Evolutionary conservation across 2,797 vertebrate species (phyloP).

Genomic region (Centroberyx gerrardi): DNA sequence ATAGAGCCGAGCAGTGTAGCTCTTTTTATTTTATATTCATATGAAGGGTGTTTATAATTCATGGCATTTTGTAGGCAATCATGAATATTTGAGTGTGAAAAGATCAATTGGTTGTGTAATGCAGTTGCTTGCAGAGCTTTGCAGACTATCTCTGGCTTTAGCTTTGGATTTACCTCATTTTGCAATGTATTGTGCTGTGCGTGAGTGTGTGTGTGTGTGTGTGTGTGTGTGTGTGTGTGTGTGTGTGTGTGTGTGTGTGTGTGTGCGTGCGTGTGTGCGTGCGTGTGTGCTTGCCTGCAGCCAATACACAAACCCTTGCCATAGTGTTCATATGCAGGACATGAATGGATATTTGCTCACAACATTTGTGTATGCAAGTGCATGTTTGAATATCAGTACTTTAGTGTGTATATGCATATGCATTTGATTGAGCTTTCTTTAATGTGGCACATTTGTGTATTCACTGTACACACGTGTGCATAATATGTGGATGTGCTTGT

Average conservation of each 20-base stretch:
- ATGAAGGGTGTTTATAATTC: constrained; percentile 20
- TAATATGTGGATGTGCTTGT: background rate
- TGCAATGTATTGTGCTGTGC: background rate
- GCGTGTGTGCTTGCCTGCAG: too few relatives aligned
- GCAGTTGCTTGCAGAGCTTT: constrained; percentile 24
- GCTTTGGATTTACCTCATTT: constrained; percentile 24
- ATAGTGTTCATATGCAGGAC: too few relatives aligned
- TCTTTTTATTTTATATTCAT: constrained; percentile 8
- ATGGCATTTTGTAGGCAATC: constrained; percentile 5
- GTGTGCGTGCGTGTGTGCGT: too few relatives aligned
- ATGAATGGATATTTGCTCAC: background rate
- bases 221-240: too few relatives aligned
- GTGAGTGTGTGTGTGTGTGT: constrained; percentile 8
- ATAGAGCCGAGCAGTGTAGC: background rate
- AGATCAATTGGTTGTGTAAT: constrained; percentile 23
- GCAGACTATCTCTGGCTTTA: background rate
- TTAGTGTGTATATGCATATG: background rate
- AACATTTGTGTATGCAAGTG: background rate
- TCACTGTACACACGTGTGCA: background rate
- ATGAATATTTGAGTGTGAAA: constrained; percentile 38
- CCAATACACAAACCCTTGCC: too few relatives aligned
- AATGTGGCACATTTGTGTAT: background rate
- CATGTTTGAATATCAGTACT: background rate
- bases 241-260: too few relatives aligned
- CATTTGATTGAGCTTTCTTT: background rate